Percentiles rank a stretch among this genome's conserved stretches.
These are phyloP conservation scores for Arizona elegans DNA, from an alignment of 2,113 vertebrate species.

Conservation along the genomic window DNA sequence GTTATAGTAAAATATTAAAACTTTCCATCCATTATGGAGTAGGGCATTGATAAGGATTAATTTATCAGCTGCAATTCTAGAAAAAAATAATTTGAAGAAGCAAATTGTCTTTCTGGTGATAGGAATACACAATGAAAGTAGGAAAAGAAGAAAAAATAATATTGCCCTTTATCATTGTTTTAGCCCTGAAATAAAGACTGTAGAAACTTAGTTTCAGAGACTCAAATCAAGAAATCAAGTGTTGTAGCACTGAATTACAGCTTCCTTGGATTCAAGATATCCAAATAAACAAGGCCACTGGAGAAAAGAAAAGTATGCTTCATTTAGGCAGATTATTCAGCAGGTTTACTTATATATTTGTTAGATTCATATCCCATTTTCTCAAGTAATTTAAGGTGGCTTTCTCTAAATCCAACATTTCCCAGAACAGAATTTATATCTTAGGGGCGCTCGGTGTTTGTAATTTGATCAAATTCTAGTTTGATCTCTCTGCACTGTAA, in stretches of 20 bases:
- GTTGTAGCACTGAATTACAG: neutral
- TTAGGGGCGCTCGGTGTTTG: neutral
- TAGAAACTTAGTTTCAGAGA: conserved; percentile 26
- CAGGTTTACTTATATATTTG: neutral
- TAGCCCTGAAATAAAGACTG: conserved; percentile 54
- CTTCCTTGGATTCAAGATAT: neutral
- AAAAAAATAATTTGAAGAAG: neutral
- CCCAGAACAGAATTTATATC: neutral
- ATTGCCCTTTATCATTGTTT: neutral
- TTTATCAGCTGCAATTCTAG: neutral
- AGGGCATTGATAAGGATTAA: neutral
- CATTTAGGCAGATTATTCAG: neutral
- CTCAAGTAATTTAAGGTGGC: neutral
- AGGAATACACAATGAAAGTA: neutral
- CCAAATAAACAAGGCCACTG: neutral
- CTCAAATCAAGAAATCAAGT: neutral
- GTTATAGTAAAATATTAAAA: neutral
- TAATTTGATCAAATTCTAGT: neutral
- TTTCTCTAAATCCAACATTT: neutral
- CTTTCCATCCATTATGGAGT: neutral
- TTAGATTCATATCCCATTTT: neutral
- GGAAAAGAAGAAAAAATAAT: neutral
- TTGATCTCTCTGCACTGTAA: neutral
- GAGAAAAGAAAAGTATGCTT: neutral
- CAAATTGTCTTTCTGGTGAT: neutral